Conservation (phyloP, 2,797 vertebrate species). For the Aplochiton taeniatus region DNA sequence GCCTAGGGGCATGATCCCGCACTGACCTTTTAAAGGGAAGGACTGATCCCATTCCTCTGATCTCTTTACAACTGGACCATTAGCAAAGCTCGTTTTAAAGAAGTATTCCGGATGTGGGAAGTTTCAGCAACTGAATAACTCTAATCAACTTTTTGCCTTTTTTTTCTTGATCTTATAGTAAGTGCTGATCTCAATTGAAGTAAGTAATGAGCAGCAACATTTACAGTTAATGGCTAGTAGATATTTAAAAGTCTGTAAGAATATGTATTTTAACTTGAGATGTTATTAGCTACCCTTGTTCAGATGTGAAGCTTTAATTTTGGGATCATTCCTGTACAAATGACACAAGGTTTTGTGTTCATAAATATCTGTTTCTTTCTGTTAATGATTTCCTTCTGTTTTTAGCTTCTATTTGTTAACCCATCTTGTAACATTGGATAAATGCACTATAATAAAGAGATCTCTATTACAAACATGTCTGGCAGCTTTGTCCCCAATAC, state of each 20-base stretch:
- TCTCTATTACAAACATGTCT: constrained; percentile 68
- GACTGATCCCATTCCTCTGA: constrained; percentile 24
- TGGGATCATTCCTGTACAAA: constrained; percentile 65
- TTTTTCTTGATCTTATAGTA: constrained; percentile 39
- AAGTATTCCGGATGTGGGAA: constrained; percentile 41
- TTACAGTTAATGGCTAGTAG: constrained; percentile 55
- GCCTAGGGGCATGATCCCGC: constrained; percentile 35
- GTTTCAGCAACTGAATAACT: constrained; percentile 43
- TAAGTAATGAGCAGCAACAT: constrained; percentile 42
- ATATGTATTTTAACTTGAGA: constrained; percentile 65
- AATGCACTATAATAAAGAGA: constrained; percentile 84
- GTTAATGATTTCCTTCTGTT: constrained; percentile 48
- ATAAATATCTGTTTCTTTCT: constrained; percentile 59
- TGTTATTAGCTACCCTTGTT: constrained; percentile 58
- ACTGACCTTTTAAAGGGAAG: constrained; percentile 58
- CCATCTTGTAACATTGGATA: constrained; percentile 79
- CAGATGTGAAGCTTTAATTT: constrained; percentile 77
- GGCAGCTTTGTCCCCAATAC: neutral
- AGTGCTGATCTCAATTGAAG: constrained; percentile 41
- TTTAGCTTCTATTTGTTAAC: constrained; percentile 60
- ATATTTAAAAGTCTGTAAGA: constrained; percentile 53
- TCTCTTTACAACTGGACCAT: constrained; percentile 51
- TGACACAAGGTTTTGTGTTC: constrained; percentile 53
- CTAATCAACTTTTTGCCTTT: constrained; percentile 50
- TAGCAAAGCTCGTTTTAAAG: constrained; percentile 17